These are phyloP conservation scores for Ferrisia virgata DNA, from an alignment of 2,888 invertebrate species.

Conservation along the genomic window DNA sequence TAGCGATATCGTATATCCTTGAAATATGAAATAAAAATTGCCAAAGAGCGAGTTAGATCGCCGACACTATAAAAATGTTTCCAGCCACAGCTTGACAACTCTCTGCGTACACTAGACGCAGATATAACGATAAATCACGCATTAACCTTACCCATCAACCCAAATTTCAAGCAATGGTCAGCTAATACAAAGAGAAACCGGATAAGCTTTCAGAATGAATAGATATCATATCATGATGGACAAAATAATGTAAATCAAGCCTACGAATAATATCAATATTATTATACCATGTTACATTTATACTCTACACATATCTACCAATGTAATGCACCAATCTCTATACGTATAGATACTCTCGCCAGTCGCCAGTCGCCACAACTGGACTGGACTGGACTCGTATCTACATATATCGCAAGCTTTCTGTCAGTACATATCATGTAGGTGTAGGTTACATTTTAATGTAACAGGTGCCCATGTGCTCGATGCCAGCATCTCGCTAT, in stretches of 20 bases:
- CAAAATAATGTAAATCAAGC: conserved; percentile 28
- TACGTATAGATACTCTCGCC: background rate
- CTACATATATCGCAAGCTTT: background rate
- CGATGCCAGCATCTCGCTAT: background rate
- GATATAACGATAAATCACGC: conserved; percentile 21
- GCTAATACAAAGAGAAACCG: conserved; percentile 25
- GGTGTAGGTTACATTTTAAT: conserved; percentile 28
- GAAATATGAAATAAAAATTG: background rate
- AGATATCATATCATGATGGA: conserved; percentile 23
- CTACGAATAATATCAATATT: conserved; percentile 30
- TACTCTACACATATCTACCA: too few species aligned
- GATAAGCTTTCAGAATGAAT: conserved; percentile 30
- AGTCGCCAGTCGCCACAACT: background rate
- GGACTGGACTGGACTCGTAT: too few species aligned
- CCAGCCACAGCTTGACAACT: background rate
- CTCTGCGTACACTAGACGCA: background rate
- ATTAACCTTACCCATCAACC: conserved; percentile 25
- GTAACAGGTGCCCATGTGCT: conserved; percentile 2
- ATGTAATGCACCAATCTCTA: too few species aligned
- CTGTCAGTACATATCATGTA: conserved; percentile 22
- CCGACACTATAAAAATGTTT: background rate
- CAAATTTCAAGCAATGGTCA: conserved; percentile 26
- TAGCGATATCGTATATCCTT: too few species aligned
- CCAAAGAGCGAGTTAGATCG: background rate
- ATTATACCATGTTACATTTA: conserved; percentile 10